phyloP scores from a whole-genome alignment of 2,113 vertebrate genomes.

The Elgaria multicarinata region DNA sequence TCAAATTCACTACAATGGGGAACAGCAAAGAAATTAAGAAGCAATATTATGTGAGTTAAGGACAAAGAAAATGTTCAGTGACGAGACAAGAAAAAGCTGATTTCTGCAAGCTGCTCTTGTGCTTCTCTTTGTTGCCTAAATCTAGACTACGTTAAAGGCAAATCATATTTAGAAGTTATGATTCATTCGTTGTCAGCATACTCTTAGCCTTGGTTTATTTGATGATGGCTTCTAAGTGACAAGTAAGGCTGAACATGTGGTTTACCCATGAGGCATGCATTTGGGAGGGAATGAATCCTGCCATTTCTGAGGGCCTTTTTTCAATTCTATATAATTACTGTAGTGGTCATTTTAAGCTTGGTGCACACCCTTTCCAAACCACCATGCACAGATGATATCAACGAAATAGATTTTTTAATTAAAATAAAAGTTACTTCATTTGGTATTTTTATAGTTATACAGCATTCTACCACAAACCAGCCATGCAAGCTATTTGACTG shows the following conservation, averaged over 20 bases:
- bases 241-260: slow-evolving; percentile 39
- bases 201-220: slow-evolving; percentile 28
- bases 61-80: slow-evolving; percentile 41
- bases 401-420: slow-evolving; percentile 42
- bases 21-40: not conserved
- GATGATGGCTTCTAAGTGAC: slow-evolving; percentile 56
- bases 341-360: slow-evolving; percentile 32
- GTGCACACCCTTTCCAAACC: slow-evolving; percentile 44
- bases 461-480: slow-evolving; percentile 42
- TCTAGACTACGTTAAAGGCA: not conserved
- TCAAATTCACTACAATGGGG: slow-evolving; percentile 2
- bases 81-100: slow-evolving; percentile 23
- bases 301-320: slow-evolving; percentile 23
- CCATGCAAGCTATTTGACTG: slow-evolving; percentile 38
- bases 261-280: slow-evolving; percentile 37
- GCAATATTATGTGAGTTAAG: slow-evolving; percentile 21
- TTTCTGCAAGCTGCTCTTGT: not conserved
- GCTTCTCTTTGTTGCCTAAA: slow-evolving; percentile 12
- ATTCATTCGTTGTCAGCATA: slow-evolving; percentile 41
- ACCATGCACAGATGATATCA: slow-evolving; percentile 52
- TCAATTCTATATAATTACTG: slow-evolving; percentile 55
- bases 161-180: slow-evolving; percentile 34
- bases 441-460: slow-evolving; percentile 53
- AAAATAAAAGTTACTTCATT: slow-evolving; percentile 46
- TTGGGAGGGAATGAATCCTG: slow-evolving; percentile 41